A percentile compares a stretch with the other conserved stretches of the same genome.
Conservation (phyloP, 2,113 vertebrate genomes). For the Odontophorus gujanensis region DNA sequence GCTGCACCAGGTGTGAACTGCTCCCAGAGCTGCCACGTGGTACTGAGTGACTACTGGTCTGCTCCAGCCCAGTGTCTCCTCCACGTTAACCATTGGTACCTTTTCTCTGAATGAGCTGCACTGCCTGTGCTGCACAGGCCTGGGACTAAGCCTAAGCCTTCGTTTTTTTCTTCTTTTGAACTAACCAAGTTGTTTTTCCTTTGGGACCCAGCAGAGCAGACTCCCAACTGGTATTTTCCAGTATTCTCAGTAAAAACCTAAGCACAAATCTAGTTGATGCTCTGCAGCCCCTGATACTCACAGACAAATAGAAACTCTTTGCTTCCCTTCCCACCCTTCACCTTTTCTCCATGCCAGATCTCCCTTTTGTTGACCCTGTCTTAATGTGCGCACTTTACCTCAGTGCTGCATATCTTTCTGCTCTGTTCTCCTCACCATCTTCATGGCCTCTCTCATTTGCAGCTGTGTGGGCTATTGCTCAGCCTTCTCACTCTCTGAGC, state of each 20-base stretch:
- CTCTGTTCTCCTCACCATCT: background rate
- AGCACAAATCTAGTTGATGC: background rate
- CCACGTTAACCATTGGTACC: background rate
- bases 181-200: background rate
- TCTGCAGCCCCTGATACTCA: background rate
- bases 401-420: background rate
- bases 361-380: background rate
- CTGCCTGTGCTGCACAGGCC: background rate
- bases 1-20: rapidly evolving
- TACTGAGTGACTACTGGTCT: background rate
- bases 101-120: background rate
- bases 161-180: background rate
- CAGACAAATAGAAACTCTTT: background rate
- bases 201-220: background rate
- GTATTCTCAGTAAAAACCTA: background rate
- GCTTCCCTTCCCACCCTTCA: background rate
- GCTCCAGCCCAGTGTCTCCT: background rate
- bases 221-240: background rate
- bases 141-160: background rate
- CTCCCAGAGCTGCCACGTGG: background rate
- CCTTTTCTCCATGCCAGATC: background rate
- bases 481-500: background rate
- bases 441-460: background rate
- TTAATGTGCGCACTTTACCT: background rate
- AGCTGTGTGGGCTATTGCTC: background rate